Percentiles rank a stretch among this genome's conserved stretches.
phyloP scores from a whole-genome alignment of 2,113 vertebrate species.

The Cryptoleucopteryx plumbea region DNA sequence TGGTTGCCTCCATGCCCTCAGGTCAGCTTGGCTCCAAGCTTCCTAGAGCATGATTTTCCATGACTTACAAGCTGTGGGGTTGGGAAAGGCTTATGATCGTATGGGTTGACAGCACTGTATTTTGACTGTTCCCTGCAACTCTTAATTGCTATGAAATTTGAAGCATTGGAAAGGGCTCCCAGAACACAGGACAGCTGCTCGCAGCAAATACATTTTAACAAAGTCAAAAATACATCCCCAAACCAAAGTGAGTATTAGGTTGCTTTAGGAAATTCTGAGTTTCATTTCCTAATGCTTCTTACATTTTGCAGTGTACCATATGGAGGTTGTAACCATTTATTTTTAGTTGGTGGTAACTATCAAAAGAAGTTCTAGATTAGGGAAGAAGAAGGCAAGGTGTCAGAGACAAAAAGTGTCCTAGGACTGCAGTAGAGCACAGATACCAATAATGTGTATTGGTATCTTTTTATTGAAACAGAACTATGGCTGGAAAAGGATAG shows the following conservation, averaged over 20 bases:
- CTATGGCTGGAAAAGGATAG: neutral
- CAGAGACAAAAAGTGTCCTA: neutral
- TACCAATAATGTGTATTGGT: neutral
- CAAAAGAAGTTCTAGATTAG: neutral
- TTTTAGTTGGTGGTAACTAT: neutral
- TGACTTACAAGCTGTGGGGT: neutral
- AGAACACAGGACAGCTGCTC: neutral
- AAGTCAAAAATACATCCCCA: neutral
- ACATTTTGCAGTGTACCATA: neutral
- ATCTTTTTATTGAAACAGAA: neutral
- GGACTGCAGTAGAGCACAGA: neutral
- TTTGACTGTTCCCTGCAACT: neutral
- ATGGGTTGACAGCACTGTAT: neutral
- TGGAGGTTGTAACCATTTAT: neutral
- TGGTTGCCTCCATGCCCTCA: conserved; percentile 23
- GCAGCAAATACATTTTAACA: neutral
- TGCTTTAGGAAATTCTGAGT: neutral
- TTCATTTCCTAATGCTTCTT: neutral
- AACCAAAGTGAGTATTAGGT: neutral
- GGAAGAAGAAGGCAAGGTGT: neutral
- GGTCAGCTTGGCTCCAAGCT: conserved; percentile 44
- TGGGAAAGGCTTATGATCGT: neutral
- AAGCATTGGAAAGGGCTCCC: conserved; percentile 2
- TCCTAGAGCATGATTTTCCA: neutral
- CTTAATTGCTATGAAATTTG: conserved; percentile 7